Base-by-base conservation (phyloP, 1,140 invertebrate genomes). In the Drosophila aff. region DNA sequence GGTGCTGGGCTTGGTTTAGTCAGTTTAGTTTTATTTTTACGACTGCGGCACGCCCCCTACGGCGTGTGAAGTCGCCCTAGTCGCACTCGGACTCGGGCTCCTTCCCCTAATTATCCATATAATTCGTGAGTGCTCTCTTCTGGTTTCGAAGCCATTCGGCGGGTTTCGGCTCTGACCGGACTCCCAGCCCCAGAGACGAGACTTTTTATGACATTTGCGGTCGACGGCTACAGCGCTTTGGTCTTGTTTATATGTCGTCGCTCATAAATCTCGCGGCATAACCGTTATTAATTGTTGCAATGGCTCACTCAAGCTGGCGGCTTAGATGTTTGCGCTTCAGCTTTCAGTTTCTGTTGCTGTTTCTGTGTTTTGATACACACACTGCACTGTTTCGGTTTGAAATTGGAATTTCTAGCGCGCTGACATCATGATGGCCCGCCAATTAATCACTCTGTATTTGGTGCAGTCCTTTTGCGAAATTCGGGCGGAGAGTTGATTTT, bases 211-310 rank as follows among this genome's bases (percentile, higher is more conserved):
- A 81, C 85, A 81, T 68, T 78, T 75, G 68, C 84, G 84, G 81
- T 83, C 50, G 76, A 49, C 47, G 57, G 55, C 52, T 41, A 65
- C 58, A 79, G 36, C 55, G 64, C 77, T 87, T 74, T 73, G 73
- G 76, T 86, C 82, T 81, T 76, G 81, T 71, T 49, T 72, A 61
- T 68, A 63, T 72, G 50, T 57, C 60, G 69, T 65, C 49, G 53
- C 50, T 76, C 85, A 90, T 89, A 90, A 89, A 89, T 89, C 78
- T 84, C 9, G 69, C 53, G 38, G 53, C 33, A 79, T 26, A 72
- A 65, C 41, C 60, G 68, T 90, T 89, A 89, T 89, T 89, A 90
- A 89, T 89, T 90, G 81, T 76, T 73, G 74, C 72, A 64, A 64
- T 75, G 72, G 71, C 71, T 75, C 72, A 75, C 73, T 31, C 36